Evolutionary conservation across 2,888 invertebrate genomes (phyloP).

Genomic region (Cheilosia pagana): DNA sequence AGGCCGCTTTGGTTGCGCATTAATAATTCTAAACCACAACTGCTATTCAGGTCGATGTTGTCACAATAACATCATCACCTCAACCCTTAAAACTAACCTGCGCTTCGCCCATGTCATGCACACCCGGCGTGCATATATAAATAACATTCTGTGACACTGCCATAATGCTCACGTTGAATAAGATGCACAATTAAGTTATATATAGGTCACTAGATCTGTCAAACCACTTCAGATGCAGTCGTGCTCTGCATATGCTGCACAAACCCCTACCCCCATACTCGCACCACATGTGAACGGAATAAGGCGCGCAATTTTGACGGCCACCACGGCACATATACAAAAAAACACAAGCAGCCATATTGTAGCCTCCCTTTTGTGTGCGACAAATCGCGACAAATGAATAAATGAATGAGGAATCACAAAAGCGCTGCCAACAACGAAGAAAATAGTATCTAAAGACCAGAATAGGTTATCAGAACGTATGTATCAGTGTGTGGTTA

Average conservation of each 20-base stretch:
- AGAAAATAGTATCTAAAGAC: constrained; percentile 13
- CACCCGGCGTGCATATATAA: constrained; percentile 6
- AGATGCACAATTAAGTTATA: constrained; percentile 53
- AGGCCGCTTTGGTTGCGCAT: not conserved
- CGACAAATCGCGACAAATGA: constrained; percentile 61
- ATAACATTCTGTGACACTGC: constrained; percentile 7
- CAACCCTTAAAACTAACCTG: constrained; percentile 26
- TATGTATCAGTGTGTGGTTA: not conserved
- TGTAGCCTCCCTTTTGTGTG: constrained; percentile 5
- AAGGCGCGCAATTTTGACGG: constrained; percentile 14
- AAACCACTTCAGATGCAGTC: constrained; percentile 54
- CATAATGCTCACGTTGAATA: constrained; percentile 10
- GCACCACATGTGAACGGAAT: not conserved
- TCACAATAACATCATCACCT: constrained; percentile 31
- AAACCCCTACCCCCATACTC: not conserved
- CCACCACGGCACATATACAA: constrained; percentile 6
- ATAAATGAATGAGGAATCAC: constrained; percentile 26
- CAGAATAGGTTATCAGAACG: constrained; percentile 38
- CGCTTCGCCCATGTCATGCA: constrained; percentile 30
- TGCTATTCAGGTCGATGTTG: constrained; percentile 36
- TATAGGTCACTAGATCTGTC: constrained; percentile 57
- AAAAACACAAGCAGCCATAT: not conserved
- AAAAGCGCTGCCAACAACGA: not conserved
- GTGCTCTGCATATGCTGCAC: not conserved
- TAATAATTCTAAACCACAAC: constrained; percentile 13